Conservation (phyloP, 1,140 invertebrate genomes). For the Brachionus rubens region DNA sequence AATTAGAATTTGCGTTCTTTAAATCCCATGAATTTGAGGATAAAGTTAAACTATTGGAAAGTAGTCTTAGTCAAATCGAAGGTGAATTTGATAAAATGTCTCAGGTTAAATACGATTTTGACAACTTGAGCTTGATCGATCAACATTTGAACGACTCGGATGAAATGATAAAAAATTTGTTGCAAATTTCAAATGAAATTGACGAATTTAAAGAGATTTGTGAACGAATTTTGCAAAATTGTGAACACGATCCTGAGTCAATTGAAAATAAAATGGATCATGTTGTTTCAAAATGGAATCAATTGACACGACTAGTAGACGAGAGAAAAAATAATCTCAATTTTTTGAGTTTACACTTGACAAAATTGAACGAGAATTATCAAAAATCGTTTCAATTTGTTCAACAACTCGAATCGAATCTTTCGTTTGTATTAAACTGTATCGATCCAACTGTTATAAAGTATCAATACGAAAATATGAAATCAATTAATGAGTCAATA, state of each 20-base stretch:
- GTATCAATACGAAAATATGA: slow-evolving; percentile 31
- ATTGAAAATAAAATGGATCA: slow-evolving; percentile 1
- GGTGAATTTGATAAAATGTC: not conserved
- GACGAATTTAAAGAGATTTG: slow-evolving; percentile 33
- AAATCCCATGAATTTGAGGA: not conserved
- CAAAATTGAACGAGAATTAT: not conserved
- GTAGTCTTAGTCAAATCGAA: not conserved
- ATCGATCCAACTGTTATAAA: slow-evolving; percentile 31
- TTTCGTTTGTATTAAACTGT: slow-evolving; percentile 1
- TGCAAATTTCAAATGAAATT: not conserved
- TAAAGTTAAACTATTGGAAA: not conserved
- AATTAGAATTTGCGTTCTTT: slow-evolving; percentile 29
- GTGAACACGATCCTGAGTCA: not conserved
- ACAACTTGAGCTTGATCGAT: not conserved
- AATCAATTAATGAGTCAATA: not conserved
- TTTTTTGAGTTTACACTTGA: slow-evolving; percentile 14
- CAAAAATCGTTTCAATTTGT: not conserved
- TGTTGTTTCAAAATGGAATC: not conserved
- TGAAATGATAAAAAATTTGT: not conserved
- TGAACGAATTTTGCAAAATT: not conserved
- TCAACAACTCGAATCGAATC: not conserved
- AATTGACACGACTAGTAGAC: not conserved
- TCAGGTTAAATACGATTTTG: not conserved
- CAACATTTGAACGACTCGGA: not conserved
- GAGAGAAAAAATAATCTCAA: not conserved